These are phyloP conservation scores for Phyto melanocephala DNA, from an alignment of 2,888 invertebrate genomes.

Conservation along the genomic window DNA sequence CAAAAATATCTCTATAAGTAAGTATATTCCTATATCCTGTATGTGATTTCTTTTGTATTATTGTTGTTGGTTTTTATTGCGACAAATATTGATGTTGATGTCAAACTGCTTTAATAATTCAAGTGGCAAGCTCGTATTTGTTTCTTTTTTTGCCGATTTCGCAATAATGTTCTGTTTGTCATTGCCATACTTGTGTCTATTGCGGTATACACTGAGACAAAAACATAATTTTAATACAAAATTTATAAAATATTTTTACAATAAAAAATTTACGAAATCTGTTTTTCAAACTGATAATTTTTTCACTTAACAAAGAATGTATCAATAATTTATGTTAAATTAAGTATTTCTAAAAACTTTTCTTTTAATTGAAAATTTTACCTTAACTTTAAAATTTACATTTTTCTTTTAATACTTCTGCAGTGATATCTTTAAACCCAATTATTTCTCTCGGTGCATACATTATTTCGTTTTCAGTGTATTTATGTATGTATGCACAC, in stretches of 20 bases:
- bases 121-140: conserved; percentile 78
- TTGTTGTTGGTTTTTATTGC: conserved; percentile 44
- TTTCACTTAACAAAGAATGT: no score
- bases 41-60: conserved; percentile 34
- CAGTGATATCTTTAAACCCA: no score
- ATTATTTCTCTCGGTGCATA: no score
- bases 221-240: conserved; percentile 14
- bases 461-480: neutral
- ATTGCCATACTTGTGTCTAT: conserved; percentile 57
- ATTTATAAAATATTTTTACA: no score
- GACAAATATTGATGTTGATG: conserved; percentile 58
- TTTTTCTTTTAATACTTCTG: no score
- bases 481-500: conserved; percentile 66
- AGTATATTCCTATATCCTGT: conserved; percentile 1
- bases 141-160: conserved; percentile 77
- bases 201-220: conserved; percentile 43
- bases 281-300: no score
- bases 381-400: no score
- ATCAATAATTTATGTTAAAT: no score
- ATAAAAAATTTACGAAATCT: no score
- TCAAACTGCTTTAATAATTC: conserved; percentile 73
- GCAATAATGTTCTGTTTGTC: conserved; percentile 73
- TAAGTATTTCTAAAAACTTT: no score
- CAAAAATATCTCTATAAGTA: no score
- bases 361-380: no score